These are phyloP conservation scores for Uromys caudimaculatus DNA, from an alignment of 2,797 vertebrate species.

Conservation along the genomic window DNA sequence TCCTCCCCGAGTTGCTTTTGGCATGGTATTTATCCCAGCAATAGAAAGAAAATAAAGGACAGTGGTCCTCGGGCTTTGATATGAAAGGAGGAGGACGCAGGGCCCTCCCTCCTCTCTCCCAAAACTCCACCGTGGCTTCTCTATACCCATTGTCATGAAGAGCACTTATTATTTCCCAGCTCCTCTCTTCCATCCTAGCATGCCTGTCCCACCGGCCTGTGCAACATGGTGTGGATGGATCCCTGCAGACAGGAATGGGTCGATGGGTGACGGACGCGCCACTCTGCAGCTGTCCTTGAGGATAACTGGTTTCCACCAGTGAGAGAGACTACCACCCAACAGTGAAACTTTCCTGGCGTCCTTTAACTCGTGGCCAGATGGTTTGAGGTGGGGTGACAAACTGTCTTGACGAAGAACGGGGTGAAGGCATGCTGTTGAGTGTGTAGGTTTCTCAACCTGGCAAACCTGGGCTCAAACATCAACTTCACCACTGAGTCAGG, in stretches of 20 bases:
- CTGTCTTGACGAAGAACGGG: neutral
- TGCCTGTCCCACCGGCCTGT: too few species aligned
- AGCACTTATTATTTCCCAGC: neutral
- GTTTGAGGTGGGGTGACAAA: neutral
- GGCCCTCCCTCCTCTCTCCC: neutral
- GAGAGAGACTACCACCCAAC: neutral
- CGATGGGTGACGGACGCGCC: rapidly evolving
- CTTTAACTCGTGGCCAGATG: neutral
- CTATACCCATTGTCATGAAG: neutral
- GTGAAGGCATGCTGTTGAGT: neutral
- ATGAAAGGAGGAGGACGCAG: neutral
- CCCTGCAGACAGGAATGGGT: neutral
- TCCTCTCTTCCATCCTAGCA: neutral
- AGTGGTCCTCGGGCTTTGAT: neutral
- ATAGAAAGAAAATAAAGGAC: neutral
- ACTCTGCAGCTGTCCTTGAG: neutral
- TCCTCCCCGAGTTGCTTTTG: neutral
- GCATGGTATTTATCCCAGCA: neutral
- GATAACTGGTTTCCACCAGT: neutral
- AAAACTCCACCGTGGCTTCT: neutral
- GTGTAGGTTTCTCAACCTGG: neutral
- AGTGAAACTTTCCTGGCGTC: neutral
- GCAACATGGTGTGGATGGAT: neutral
- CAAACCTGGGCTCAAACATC: neutral
- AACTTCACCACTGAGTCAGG: neutral